A percentile compares a stretch with the other conserved stretches of the same genome.
phyloP scores from a whole-genome alignment of 35 echinoderm and acorn worm species.

The Apostichopus japonicus region DNA sequence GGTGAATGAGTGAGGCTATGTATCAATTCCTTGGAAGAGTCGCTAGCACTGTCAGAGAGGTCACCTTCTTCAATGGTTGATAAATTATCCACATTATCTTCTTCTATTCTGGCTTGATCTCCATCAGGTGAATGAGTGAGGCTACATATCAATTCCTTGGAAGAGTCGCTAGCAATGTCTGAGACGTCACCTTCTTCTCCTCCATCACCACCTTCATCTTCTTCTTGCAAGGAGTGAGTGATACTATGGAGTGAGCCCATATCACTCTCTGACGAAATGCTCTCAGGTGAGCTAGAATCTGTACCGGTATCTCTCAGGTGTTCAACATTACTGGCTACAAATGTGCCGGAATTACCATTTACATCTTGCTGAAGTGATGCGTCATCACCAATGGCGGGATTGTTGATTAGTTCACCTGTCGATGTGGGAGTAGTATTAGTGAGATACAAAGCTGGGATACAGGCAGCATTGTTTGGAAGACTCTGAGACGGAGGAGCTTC shows the following conservation, averaged over 20 bases:
- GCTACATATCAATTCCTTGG: neutral
- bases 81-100: neutral
- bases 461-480: neutral
- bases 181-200: neutral
- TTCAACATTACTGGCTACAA: neutral
- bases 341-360: neutral
- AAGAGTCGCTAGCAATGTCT: neutral
- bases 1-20: constrained; percentile 32
- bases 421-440: constrained; percentile 3
- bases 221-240: neutral
- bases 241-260: neutral
- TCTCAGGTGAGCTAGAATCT: neutral
- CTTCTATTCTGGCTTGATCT: neutral
- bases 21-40: neutral
- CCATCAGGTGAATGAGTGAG: constrained; percentile 30
- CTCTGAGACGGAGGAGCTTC: neutral
- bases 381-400: neutral
- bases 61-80: neutral
- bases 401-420: neutral
- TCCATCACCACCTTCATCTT: neutral
- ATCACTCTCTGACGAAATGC: neutral
- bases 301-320: neutral
- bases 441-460: neutral
- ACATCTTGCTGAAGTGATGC: neutral
- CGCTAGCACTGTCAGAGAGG: neutral